Evolutionary conservation across 2,113 vertebrate genomes (phyloP), one percentile per base, ranked within the genome.

Genomic region (Paramisgurnus dabryanus): DNA sequence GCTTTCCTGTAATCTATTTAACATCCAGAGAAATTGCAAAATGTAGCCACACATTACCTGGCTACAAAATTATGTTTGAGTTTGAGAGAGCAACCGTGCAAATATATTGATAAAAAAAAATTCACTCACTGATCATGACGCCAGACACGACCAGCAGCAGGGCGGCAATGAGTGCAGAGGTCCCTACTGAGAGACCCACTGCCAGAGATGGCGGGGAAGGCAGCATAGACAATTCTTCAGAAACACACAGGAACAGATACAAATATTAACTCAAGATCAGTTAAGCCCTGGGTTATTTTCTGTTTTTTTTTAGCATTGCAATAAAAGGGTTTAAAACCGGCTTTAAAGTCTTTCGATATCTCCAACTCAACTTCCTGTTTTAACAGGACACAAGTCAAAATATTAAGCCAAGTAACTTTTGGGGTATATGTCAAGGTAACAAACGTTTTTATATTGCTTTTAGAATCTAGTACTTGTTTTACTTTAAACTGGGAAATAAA

Each of bases 81-180:
- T 57, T 39, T 67, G 55, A 22, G 39, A 13, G 12, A n/a, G 55
- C 55, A 58, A 13, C 34, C 5, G 15, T 66, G 45, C 41, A 65
- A 53, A 1, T 18, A 41, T 18, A 1, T 47, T 66, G 8, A 40
- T n/a, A 10, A 34, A 75, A 22, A 55, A 10, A 27, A 41, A 73
- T 53, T 17, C 47, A 95, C 97, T 95, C 85, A 99, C 98, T 98
- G 79, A 99, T 98, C 96, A 99, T 99, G 87, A 98, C 96, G 69
- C 96, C 97, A 0, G 97, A 98, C 87, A 98, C 98, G 4, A 94
- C 95, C 87, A 99, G 91, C 87, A 99, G 94, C 17, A 99, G 93
- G 76, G 95, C 96, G 4, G 97, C 98, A 79, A 99, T 98, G 83
- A 98, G 90, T 13, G 96, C 96, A 0, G 97, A 98, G 15, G 96